phyloP scores from a whole-genome alignment of 2,797 vertebrate genomes.

The Trichosurus vulpecula region DNA sequence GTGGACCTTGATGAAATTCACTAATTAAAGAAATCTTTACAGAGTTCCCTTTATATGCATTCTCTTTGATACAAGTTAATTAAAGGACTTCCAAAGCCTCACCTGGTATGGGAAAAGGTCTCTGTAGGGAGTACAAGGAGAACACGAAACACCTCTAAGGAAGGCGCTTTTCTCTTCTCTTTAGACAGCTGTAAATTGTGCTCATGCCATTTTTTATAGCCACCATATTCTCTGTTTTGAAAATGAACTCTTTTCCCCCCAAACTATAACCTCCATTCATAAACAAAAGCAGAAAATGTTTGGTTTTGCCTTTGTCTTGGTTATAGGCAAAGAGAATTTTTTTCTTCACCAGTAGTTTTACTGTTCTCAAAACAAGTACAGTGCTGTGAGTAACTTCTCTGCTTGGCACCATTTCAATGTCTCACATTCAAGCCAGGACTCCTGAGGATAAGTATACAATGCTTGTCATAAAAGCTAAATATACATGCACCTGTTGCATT shows the following conservation, averaged over 20 bases:
- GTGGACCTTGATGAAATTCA: conserved; percentile 78
- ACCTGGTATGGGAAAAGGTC: conserved; percentile 76
- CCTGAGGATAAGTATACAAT: conserved; percentile 55
- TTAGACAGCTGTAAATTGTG: conserved; percentile 47
- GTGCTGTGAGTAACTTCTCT: conserved; percentile 11
- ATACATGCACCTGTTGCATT: conserved; percentile 75
- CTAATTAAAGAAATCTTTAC: conserved; percentile 86
- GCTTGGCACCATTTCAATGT: conserved; percentile 46
- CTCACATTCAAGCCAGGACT: conserved; percentile 34
- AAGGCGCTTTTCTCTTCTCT: conserved; percentile 55
- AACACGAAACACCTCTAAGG: conserved; percentile 61
- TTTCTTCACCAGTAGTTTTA: conserved; percentile 25
- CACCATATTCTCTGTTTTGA: conserved; percentile 13
- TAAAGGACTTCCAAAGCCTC: conserved; percentile 81
- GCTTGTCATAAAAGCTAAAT: conserved; percentile 75
- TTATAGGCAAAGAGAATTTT: not conserved
- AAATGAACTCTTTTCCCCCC: conserved; percentile 43
- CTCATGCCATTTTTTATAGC: conserved; percentile 51
- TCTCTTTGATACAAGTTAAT: conserved; percentile 85
- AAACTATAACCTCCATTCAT: not conserved
- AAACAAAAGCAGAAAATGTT: conserved; percentile 26
- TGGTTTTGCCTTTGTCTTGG: not conserved
- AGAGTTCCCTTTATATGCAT: conserved; percentile 68
- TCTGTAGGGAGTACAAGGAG: conserved; percentile 68
- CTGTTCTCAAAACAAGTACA: conserved; percentile 44